Conservation (phyloP, 2,888 invertebrate genomes). For the Strigamia transsilvanica region DNA sequence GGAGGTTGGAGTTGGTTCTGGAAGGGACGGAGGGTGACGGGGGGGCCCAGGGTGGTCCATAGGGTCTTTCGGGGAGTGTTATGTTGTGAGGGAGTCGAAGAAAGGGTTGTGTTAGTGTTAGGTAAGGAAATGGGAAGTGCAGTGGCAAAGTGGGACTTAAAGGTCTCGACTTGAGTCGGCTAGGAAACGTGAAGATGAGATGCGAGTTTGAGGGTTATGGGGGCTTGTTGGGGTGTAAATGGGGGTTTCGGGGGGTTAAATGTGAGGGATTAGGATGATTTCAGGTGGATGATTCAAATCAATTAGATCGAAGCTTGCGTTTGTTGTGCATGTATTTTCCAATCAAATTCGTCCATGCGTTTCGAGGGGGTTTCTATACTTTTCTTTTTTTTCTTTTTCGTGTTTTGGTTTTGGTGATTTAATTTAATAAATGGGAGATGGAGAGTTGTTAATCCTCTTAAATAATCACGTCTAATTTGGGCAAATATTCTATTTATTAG, state of each 20-base stretch:
- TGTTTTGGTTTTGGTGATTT: background rate
- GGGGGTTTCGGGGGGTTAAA: slow-evolving; percentile 1
- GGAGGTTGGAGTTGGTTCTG: background rate
- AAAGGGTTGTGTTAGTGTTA: background rate
- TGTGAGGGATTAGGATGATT: slow-evolving; percentile 30
- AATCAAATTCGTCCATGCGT: slow-evolving; percentile 14
- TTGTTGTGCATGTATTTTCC: background rate
- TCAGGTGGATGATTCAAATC: slow-evolving; percentile 30
- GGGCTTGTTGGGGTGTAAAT: background rate
- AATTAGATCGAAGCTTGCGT: slow-evolving; percentile 25
- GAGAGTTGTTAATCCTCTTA: slow-evolving; percentile 6
- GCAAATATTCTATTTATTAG: background rate
- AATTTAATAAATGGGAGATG: slow-evolving; percentile 1
- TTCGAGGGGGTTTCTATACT: background rate
- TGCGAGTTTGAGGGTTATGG: background rate
- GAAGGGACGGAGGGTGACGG: background rate
- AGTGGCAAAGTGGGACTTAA: background rate
- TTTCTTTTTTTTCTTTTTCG: background rate
- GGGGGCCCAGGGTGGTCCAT: background rate
- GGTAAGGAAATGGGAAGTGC: background rate
- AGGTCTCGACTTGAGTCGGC: background rate
- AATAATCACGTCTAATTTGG: background rate
- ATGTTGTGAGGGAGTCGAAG: background rate
- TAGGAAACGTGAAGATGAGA: background rate
- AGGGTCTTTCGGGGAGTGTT: background rate